A percentile compares a stretch with the other conserved stretches of the same genome.
Evolutionary conservation across 2,888 invertebrate species (phyloP).

Genomic region (Drosophila nigritarsus): DNA sequence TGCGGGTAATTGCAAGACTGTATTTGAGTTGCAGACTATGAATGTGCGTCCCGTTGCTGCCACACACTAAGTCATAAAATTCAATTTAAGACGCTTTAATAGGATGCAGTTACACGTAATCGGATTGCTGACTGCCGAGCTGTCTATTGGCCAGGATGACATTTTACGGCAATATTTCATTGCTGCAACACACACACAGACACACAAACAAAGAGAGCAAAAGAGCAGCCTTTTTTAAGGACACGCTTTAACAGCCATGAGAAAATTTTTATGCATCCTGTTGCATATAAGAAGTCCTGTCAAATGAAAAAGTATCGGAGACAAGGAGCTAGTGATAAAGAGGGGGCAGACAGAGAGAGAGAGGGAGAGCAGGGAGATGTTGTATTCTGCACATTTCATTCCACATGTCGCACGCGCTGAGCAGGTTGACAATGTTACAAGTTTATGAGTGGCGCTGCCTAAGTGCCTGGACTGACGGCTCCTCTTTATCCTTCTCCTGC

Average conservation of each 20-base stretch:
- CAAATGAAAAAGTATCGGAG: not conserved
- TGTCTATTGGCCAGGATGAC: constrained; percentile 45
- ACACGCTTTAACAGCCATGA: constrained; percentile 32
- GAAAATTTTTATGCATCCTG: constrained; percentile 66
- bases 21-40: not conserved
- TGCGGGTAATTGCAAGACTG: constrained; percentile 38
- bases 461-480: constrained; percentile 26
- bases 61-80: constrained; percentile 67
- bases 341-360: not conserved
- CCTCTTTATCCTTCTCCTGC: not conserved
- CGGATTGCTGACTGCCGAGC: constrained; percentile 34
- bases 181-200: not conserved
- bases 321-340: not conserved
- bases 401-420: constrained; percentile 22
- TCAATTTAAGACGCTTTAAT: constrained; percentile 66
- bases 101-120: constrained; percentile 65
- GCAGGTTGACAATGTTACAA: constrained; percentile 69
- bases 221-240: constrained; percentile 5
- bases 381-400: constrained; percentile 18
- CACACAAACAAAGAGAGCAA: not conserved
- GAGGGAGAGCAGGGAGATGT: not conserved
- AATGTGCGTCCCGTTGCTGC: not conserved
- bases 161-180: constrained; percentile 46
- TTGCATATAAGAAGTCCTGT: constrained; percentile 45
- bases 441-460: constrained; percentile 58